Base-by-base conservation (phyloP, 2,113 vertebrate species). In the Syrmaticus mikado region DNA sequence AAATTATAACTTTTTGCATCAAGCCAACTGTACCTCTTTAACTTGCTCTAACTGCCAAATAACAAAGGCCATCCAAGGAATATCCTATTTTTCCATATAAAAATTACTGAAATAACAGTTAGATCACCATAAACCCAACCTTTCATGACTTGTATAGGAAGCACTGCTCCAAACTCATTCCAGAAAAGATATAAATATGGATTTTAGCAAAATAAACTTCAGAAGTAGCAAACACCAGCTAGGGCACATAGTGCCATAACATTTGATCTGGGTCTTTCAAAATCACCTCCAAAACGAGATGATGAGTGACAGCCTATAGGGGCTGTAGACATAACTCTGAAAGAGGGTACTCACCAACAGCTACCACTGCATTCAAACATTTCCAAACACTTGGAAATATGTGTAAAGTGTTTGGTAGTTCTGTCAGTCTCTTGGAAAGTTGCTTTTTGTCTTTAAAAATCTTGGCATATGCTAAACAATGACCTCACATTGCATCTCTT, bases 381-480 rank as follows among this genome's bases (percentile, higher is more conserved):
- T 65, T 88, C 88, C 8, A 3, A 85, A 46, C 27, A 46, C n/a
- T 64, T 28, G 61, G 80, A 84, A 74, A 67, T 66, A 60, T 7
- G 55, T 46, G 65, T 52, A 90, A 92, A 88, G 57, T 86, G 72
- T 74, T 66, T 58, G 57, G 58, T 61, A 96, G 80, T 8, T 70
- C 62, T 92, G 92, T 92, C 89, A 80, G 64, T 92, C 87, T 95
- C 82, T 80, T 45, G 67, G 94, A 80, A 92, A 82, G 50, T 0
- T 89, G 80, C 71, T 92, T 91, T 85, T 34, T 66, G 82, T 57
- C 87, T 94, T 87, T 21, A 70, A 85, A 91, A 94, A 38, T 89
- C 67, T 92, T 95, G 94, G 93, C 96, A 87, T 85, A 72, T 89
- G 85, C 53, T 89, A 58, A 76, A 65, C 87, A 85, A 70, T 95